Evolutionary conservation across 2,113 vertebrate species (phyloP).

Genomic region (Onychostruthus taczanowskii): DNA sequence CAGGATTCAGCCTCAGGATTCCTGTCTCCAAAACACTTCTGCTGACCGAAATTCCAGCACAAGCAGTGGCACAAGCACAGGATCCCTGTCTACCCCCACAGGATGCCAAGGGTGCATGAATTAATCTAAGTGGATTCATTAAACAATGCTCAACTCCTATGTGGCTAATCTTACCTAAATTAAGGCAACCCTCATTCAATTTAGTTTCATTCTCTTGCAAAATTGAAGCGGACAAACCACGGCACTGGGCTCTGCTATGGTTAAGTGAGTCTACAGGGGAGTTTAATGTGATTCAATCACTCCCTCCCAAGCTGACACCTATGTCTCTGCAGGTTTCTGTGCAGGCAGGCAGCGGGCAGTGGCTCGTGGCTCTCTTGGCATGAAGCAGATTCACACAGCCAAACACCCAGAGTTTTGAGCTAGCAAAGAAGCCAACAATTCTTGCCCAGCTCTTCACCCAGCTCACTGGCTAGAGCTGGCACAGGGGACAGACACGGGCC

Average conservation of each 20-base stretch:
- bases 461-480: not conserved
- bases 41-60: not conserved
- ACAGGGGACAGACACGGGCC: fast-evolving
- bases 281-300: fast-evolving
- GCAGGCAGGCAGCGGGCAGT: not conserved
- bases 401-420: not conserved
- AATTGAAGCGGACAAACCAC: not conserved
- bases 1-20: not conserved
- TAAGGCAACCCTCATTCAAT: not conserved
- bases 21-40: not conserved
- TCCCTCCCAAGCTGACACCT: not conserved
- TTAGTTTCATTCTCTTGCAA: not conserved
- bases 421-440: not conserved
- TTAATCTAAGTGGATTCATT: slow-evolving; percentile 26
- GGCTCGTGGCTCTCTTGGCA: not conserved
- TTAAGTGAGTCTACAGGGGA: fast-evolving
- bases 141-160: not conserved
- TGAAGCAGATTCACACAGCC: not conserved
- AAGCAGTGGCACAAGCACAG: not conserved
- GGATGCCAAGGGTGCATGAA: not conserved
- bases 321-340: not conserved
- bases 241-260: not conserved
- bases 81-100: not conserved
- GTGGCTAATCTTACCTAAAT: not conserved
- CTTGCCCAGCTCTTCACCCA: not conserved